These are phyloP conservation scores for Hymenopus coronatus DNA, from an alignment of 2,888 invertebrate genomes.

Conservation along the genomic window DNA sequence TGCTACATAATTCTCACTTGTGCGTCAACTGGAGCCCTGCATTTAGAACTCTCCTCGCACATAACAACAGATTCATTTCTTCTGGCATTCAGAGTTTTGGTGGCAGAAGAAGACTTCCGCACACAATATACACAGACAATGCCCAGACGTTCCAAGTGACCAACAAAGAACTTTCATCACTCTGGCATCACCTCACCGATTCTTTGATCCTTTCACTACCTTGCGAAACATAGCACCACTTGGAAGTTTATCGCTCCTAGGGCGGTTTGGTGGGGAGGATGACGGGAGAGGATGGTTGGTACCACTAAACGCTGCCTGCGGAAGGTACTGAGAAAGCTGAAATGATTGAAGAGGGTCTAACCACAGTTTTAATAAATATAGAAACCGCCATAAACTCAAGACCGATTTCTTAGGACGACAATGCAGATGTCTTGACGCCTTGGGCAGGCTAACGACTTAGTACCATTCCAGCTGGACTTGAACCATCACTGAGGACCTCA, in stretches of 20 bases:
- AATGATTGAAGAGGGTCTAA: neutral
- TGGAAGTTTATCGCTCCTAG: no score
- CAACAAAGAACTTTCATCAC: no score
- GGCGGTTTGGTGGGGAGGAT: no score
- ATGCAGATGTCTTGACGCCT: neutral
- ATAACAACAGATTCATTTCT: neutral
- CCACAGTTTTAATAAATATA: neutral
- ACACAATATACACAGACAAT: neutral
- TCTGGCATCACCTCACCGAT: neutral
- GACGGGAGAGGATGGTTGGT: neutral
- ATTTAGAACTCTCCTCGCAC: neutral
- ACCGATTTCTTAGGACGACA: neutral
- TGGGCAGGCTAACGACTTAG: neutral
- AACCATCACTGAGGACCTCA: neutral
- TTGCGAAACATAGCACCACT: neutral
- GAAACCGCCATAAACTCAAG: neutral
- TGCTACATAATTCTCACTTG: neutral
- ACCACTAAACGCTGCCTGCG: neutral
- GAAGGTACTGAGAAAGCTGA: neutral
- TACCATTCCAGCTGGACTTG: neutral
- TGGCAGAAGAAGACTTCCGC: neutral
- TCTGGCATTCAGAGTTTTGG: neutral
- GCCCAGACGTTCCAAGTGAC: neutral
- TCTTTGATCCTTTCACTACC: neutral
- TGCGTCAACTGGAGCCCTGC: neutral